Conservation (phyloP, 2,888 invertebrate genomes). For the Drosophila anomelani region DNA sequence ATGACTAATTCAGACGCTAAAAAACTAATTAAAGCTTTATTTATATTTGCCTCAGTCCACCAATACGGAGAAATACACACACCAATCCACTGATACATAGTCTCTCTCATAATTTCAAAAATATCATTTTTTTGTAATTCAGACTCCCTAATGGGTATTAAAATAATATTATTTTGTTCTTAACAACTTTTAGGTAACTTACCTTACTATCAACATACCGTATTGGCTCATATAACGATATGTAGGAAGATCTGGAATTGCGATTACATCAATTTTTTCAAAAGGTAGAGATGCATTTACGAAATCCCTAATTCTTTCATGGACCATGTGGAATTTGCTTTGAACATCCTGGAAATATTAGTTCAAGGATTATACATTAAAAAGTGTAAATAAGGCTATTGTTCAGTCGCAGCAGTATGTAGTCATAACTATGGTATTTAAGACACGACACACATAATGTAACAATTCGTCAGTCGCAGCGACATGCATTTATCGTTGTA, state of each 20-base stretch:
- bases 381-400: neutral
- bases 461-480: too few relatives aligned
- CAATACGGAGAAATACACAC: slow-evolving; percentile 90
- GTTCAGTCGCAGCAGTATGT: too few relatives aligned
- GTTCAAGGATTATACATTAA: neutral
- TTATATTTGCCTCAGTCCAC: slow-evolving; percentile 91
- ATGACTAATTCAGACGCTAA: slow-evolving; percentile 90
- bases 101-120: slow-evolving; percentile 88
- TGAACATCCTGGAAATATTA: slow-evolving; percentile 7
- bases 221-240: slow-evolving; percentile 91
- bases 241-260: slow-evolving; percentile 89
- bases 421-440: too few relatives aligned
- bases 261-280: slow-evolving; percentile 89
- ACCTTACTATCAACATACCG: slow-evolving; percentile 93
- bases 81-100: slow-evolving; percentile 93
- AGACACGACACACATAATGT: too few relatives aligned
- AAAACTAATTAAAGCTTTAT: slow-evolving; percentile 91
- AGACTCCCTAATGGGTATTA: slow-evolving; percentile 8
- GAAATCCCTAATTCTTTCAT: slow-evolving; percentile 85
- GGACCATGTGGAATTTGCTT: neutral
- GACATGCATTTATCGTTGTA: too few relatives aligned
- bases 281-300: slow-evolving; percentile 89
- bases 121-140: slow-evolving; percentile 11
- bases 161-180: neutral
- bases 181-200: slow-evolving; percentile 70